Conservation (phyloP, 2,113 vertebrate species). For the Pseudorhombus dupliciocellatus region DNA sequence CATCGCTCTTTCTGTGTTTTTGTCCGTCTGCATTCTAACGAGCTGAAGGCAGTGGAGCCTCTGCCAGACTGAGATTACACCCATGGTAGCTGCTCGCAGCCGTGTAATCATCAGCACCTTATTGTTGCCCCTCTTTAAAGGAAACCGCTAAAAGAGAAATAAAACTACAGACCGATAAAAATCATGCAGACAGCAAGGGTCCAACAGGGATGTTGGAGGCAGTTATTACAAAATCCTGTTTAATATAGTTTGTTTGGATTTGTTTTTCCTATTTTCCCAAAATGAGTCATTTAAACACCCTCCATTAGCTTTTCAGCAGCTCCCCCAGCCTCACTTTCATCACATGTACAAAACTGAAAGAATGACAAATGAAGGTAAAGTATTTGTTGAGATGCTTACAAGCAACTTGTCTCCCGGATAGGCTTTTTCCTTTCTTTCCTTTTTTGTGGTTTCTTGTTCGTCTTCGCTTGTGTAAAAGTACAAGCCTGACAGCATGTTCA, state of each 20-base stretch:
- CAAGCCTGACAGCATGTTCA: slow-evolving; percentile 77
- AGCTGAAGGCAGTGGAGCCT: slow-evolving; percentile 22
- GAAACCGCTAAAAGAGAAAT: slow-evolving; percentile 13
- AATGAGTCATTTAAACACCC: neutral
- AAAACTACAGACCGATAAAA: slow-evolving; percentile 32
- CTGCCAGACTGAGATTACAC: slow-evolving; percentile 47
- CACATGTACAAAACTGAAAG: slow-evolving; percentile 3
- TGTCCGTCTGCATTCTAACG: slow-evolving; percentile 6
- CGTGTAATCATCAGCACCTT: slow-evolving; percentile 41
- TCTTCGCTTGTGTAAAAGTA: slow-evolving; percentile 64
- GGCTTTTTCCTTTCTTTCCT: slow-evolving; percentile 22
- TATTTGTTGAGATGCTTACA: slow-evolving; percentile 21
- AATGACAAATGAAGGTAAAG: slow-evolving; percentile 35
- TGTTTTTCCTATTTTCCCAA: slow-evolving; percentile 6
- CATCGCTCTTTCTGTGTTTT: slow-evolving; percentile 1
- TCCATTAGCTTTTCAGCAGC: neutral
- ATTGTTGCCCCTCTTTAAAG: slow-evolving; percentile 40
- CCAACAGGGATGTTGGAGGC: slow-evolving; percentile 38
- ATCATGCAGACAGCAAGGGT: slow-evolving; percentile 5
- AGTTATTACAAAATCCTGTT: neutral
- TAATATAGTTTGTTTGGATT: neutral
- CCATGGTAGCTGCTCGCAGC: slow-evolving; percentile 36
- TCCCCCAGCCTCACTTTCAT: slow-evolving; percentile 25
- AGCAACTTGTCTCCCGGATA: neutral
- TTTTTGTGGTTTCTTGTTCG: slow-evolving; percentile 24